A percentile compares a stretch with the other conserved stretches of the same genome.
phyloP scores from a whole-genome alignment of 2,113 vertebrate species.

The Chionis minor region DNA sequence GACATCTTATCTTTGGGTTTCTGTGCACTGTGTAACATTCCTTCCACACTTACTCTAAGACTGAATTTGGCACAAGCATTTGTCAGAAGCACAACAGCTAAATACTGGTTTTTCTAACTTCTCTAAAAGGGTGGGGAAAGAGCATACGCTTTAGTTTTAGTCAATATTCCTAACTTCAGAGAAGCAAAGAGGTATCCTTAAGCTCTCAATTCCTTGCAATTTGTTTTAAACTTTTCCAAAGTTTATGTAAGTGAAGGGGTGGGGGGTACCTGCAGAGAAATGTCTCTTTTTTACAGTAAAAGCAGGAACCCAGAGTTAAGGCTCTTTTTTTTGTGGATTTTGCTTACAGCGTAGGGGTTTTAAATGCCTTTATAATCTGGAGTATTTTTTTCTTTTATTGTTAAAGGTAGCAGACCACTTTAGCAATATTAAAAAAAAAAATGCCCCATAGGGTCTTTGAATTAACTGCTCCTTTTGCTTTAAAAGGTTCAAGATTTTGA shows the following conservation, averaged over 20 bases:
- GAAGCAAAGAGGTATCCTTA: neutral
- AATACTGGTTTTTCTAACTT: neutral
- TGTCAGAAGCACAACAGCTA: neutral
- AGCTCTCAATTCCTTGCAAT: neutral
- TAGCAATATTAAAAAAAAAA: neutral
- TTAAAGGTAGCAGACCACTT: neutral
- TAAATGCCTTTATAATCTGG: neutral
- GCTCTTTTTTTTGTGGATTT: slow-evolving; percentile 9
- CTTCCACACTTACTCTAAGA: neutral
- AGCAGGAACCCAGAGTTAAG: neutral
- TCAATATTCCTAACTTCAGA: neutral
- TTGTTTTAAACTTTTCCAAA: slow-evolving; percentile 22
- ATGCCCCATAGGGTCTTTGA: neutral
- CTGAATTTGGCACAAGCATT: neutral
- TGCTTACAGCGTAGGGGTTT: neutral
- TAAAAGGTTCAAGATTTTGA: slow-evolving; percentile 21
- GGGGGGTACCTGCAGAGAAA: neutral
- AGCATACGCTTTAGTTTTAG: neutral
- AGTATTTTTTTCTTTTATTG: neutral
- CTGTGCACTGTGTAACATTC: neutral
- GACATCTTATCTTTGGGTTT: neutral
- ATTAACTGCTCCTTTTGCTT: slow-evolving; percentile 15
- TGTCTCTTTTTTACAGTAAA: neutral
- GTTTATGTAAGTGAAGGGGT: neutral
- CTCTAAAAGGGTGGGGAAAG: neutral